Conservation (phyloP, 92 coral and sea anemone species). For the Epizoanthus rinbou region DNA sequence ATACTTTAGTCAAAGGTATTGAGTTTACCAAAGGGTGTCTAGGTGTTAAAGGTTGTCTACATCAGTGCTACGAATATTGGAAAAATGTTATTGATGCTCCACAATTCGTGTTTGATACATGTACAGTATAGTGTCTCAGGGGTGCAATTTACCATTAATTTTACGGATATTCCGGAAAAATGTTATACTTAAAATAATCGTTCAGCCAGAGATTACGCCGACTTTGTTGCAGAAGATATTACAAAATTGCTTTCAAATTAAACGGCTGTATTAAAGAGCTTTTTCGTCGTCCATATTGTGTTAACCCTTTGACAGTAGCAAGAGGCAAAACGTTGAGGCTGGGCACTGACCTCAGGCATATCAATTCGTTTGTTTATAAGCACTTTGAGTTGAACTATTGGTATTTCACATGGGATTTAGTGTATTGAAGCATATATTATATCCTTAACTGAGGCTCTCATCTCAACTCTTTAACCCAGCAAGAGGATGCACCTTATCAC, state of each 20-base stretch:
- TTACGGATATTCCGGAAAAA: constrained; percentile 7
- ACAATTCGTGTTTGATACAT: constrained; percentile 36
- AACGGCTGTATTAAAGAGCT: constrained; percentile 60
- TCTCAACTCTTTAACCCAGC: no score
- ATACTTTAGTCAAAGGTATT: constrained; percentile 12
- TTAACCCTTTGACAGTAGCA: constrained; percentile 61
- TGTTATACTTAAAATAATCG: constrained; percentile 5
- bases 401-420: constrained; percentile 65
- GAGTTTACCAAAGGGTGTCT: constrained; percentile 43
- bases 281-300: constrained; percentile 47
- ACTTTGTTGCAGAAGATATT: constrained; percentile 50
- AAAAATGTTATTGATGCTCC: constrained; percentile 50
- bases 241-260: constrained; percentile 44
- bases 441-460: no score
- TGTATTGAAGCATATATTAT: no score
- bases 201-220: constrained; percentile 41
- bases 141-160: constrained; percentile 62
- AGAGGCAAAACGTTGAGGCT: constrained; percentile 60
- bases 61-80: constrained; percentile 44
- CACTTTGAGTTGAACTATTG: constrained; percentile 45
- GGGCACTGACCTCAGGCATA: constrained; percentile 55
- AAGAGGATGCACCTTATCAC: no score
- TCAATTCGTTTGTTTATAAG: constrained; percentile 36
- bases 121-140: constrained; percentile 49
- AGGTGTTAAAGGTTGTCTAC: constrained; percentile 43